Evolutionary conservation across 2,797 vertebrate genomes (phyloP).

Genomic region (Enteromius anoplus): DNA sequence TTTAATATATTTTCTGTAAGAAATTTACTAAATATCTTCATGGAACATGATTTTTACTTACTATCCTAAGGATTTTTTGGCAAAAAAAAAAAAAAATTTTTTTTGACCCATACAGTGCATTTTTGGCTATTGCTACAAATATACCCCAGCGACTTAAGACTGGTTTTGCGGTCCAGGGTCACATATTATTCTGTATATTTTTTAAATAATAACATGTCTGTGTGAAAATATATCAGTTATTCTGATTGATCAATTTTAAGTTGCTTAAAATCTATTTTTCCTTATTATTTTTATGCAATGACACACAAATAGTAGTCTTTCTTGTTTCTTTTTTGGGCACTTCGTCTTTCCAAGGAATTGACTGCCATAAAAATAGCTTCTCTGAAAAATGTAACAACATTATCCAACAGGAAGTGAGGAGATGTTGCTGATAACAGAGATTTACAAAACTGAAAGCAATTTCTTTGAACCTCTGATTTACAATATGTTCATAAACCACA

Average conservation of each 20-base stretch:
- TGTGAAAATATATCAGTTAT: background rate
- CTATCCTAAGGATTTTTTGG: too few species aligned
- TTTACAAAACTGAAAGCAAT: too few species aligned
- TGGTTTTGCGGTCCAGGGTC: too few species aligned
- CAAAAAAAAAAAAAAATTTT: too few species aligned
- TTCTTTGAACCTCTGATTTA: too few species aligned
- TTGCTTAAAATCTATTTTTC: background rate
- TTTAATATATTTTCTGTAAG: too few species aligned
- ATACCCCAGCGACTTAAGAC: too few species aligned
- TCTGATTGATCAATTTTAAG: background rate
- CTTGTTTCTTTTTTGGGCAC: background rate
- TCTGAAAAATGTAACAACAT: background rate
- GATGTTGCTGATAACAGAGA: background rate
- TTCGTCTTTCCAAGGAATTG: background rate
- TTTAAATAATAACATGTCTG: background rate
- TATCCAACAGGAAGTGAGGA: constrained; percentile 3
- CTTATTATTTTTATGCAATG: background rate
- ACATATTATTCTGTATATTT: background rate
- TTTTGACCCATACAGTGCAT: too few species aligned
- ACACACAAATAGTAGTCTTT: background rate
- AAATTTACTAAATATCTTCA: too few species aligned
- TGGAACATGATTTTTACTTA: too few species aligned
- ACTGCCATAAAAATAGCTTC: background rate
- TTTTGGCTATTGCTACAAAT: too few species aligned
- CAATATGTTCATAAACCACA: background rate